These are phyloP conservation scores for Drosophila vallismaia DNA, from an alignment of 2,888 invertebrate species.

Conservation along the genomic window DNA sequence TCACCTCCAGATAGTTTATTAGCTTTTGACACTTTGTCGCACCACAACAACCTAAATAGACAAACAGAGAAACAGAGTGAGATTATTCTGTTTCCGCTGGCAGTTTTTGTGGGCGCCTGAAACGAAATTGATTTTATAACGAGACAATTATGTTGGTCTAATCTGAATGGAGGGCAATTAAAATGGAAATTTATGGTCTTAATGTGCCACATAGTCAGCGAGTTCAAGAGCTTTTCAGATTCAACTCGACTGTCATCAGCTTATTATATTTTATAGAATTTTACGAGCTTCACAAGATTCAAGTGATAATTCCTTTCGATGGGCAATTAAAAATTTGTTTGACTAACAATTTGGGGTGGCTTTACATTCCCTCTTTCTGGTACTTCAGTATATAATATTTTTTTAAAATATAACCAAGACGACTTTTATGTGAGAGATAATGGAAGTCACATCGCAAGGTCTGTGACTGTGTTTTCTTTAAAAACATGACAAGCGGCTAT, in stretches of 20 bases:
- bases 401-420: constrained; percentile 4
- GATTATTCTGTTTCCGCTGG: constrained; percentile 17
- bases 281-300: constrained; percentile 44
- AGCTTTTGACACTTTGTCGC: constrained; percentile 47
- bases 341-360: constrained; percentile 27
- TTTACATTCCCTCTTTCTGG: not conserved
- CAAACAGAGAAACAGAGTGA: constrained; percentile 1
- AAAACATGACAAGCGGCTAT: constrained; percentile 16
- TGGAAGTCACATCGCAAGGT: constrained; percentile 16
- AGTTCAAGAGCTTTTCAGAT: constrained; percentile 52
- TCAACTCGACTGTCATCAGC: constrained; percentile 37
- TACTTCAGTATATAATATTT: not conserved
- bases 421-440: not conserved
- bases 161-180: constrained; percentile 70
- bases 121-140: constrained; percentile 42
- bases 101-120: constrained; percentile 6
- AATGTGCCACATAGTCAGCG: constrained; percentile 58
- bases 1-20: constrained; percentile 20
- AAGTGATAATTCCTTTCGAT: constrained; percentile 51
- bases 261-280: constrained; percentile 49
- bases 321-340: constrained; percentile 65
- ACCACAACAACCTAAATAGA: constrained; percentile 22
- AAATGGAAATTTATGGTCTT: constrained; percentile 66
- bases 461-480: constrained; percentile 26
- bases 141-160: constrained; percentile 51